Percentiles rank a stretch among this genome's conserved stretches.
Conservation (phyloP, 2,113 vertebrate genomes). For the Eupsittula cactorum region DNA sequence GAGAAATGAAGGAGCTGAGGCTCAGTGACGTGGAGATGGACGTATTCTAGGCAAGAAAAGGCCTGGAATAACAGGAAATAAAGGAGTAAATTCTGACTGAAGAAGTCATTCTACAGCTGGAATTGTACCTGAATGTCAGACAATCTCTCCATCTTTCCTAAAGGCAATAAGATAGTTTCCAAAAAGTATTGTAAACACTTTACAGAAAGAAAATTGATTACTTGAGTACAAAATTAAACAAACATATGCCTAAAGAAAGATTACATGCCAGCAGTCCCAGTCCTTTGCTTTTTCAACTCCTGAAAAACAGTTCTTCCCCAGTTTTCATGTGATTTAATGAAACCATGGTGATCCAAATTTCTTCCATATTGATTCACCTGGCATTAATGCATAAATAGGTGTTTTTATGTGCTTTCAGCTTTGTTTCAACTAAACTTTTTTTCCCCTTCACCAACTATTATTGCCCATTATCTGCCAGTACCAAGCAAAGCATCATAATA, state of each 20-base stretch:
- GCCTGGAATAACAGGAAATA: not conserved
- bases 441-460: not conserved
- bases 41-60: not conserved
- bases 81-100: not conserved
- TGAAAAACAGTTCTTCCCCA: not conserved
- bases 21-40: not conserved
- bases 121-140: not conserved
- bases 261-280: fast-evolving
- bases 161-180: not conserved
- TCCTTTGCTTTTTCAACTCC: not conserved
- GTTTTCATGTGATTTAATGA: not conserved
- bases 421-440: not conserved
- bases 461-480: not conserved
- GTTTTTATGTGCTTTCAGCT: not conserved
- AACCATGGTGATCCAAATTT: not conserved
- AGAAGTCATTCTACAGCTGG: not conserved
- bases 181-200: not conserved
- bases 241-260: not conserved
- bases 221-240: not conserved
- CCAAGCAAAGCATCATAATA: not conserved
- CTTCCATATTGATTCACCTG: not conserved
- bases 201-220: not conserved
- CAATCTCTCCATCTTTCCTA: not conserved
- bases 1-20: not conserved
- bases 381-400: not conserved